Conservation (phyloP, 2,888 invertebrate genomes). For the Drosophila affinis region DNA sequence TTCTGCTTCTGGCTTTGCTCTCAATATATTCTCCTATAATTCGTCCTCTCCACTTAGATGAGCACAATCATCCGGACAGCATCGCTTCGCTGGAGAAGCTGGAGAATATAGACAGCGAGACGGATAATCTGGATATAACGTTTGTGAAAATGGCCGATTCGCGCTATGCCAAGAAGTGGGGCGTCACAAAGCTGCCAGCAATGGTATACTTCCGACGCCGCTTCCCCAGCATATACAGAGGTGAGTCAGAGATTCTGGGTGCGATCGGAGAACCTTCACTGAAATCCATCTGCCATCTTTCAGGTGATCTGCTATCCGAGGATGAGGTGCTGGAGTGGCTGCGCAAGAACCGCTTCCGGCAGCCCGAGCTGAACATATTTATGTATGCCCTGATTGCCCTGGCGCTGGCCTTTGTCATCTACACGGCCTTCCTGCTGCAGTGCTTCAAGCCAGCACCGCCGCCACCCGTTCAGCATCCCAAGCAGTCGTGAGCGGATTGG, state of each 20-base stretch:
- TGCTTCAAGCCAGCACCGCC: constrained; percentile 92
- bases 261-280: neutral
- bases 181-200: constrained; percentile 94
- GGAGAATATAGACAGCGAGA: constrained; percentile 97
- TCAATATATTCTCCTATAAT: neutral
- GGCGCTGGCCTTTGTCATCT: constrained; percentile 92
- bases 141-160: constrained; percentile 97
- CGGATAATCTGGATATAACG: constrained; percentile 96
- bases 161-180: constrained; percentile 96
- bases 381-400: constrained; percentile 96
- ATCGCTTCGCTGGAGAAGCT: constrained; percentile 92
- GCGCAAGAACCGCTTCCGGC: constrained; percentile 95
- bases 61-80: constrained; percentile 91
- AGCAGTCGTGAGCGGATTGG: constrained; percentile 81
- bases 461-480: constrained; percentile 85
- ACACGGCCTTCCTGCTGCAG: constrained; percentile 95
- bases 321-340: constrained; percentile 96
- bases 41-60: constrained; percentile 86
- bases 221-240: constrained; percentile 96
- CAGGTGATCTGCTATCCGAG: constrained; percentile 93
- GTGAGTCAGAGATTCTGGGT: constrained; percentile 82
- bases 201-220: constrained; percentile 95
- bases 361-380: constrained; percentile 95
- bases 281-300: neutral
- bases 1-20: neutral